These are phyloP conservation scores for Drosophila nr. perissopoda DNA, from an alignment of 2,888 invertebrate genomes.

Conservation along the genomic window DNA sequence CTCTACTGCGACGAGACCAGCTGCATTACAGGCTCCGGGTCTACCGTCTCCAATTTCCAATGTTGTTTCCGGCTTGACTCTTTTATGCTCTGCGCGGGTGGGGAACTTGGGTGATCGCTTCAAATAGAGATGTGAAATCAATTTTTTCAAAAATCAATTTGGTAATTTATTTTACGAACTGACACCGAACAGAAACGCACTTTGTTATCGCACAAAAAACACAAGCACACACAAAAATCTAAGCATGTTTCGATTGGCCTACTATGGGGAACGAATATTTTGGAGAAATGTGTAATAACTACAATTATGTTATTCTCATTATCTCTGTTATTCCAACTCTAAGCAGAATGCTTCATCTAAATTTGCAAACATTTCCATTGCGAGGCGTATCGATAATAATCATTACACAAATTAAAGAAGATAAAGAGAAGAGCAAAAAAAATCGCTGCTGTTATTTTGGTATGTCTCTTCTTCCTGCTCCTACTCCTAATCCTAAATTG, in stretches of 20 bases:
- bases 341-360: not conserved
- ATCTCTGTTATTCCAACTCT: not conserved
- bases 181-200: slow-evolving; percentile 51
- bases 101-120: slow-evolving; percentile 29
- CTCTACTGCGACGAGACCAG: slow-evolving; percentile 69
- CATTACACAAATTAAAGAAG: slow-evolving; percentile 1
- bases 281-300: not conserved
- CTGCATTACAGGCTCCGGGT: slow-evolving; percentile 59
- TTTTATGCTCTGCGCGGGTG: not conserved
- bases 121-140: slow-evolving; percentile 25
- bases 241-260: slow-evolving; percentile 39
- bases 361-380: slow-evolving; percentile 2
- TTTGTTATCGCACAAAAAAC: slow-evolving; percentile 33
- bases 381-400: not conserved
- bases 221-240: slow-evolving; percentile 3
- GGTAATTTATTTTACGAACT: slow-evolving; percentile 45
- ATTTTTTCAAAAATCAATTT: slow-evolving; percentile 35
- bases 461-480: slow-evolving; percentile 15
- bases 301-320: not conserved
- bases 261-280: slow-evolving; percentile 12
- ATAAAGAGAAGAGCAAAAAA: slow-evolving; percentile 10
- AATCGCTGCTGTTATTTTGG: slow-evolving; percentile 25
- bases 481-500: slow-evolving; percentile 4
- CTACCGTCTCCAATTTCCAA: slow-evolving; percentile 1
- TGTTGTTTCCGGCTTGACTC: slow-evolving; percentile 6